Evolutionary conservation across 2,797 vertebrate genomes (phyloP).

Genomic region (Poeciliopsis turneri): DNA sequence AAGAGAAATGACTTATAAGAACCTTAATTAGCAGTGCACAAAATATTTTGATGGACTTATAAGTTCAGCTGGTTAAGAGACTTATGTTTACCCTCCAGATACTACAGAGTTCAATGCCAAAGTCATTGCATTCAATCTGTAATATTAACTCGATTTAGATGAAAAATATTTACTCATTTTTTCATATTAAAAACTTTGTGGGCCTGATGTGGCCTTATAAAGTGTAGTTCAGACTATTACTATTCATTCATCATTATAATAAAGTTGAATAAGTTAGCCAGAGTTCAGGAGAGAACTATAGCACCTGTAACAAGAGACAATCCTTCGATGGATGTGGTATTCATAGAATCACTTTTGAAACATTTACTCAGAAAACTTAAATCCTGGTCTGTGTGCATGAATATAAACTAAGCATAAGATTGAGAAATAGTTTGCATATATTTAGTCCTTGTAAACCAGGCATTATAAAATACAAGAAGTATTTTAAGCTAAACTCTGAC

Average conservation of each 20-base stretch:
- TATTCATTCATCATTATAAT: constrained; percentile 14
- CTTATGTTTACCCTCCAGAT: constrained; percentile 26
- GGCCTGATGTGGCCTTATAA: constrained; percentile 2
- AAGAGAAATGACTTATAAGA: constrained; percentile 13
- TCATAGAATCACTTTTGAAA: background rate
- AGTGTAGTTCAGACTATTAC: constrained; percentile 12
- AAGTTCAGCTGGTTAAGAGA: constrained; percentile 26
- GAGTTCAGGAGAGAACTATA: background rate
- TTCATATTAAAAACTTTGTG: constrained; percentile 21
- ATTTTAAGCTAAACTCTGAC: constrained; percentile 51
- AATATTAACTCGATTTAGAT: constrained; percentile 30
- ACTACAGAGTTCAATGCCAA: constrained; percentile 17
- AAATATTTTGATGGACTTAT: constrained; percentile 41
- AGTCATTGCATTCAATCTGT: constrained; percentile 15
- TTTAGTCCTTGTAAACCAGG: constrained; percentile 42
- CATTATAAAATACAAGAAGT: constrained; percentile 20
- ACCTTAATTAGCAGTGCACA: constrained; percentile 10
- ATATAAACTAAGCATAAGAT: constrained; percentile 37
- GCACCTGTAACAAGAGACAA: background rate
- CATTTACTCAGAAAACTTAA: background rate
- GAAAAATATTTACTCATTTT: constrained; percentile 15
- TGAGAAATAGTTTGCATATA: constrained; percentile 14
- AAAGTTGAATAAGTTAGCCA: constrained; percentile 8
- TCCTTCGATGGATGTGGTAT: background rate
- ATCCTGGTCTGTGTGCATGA: constrained; percentile 5